Evolutionary conservation across 2,113 vertebrate genomes (phyloP).

Genomic region (Rallus limicola): DNA sequence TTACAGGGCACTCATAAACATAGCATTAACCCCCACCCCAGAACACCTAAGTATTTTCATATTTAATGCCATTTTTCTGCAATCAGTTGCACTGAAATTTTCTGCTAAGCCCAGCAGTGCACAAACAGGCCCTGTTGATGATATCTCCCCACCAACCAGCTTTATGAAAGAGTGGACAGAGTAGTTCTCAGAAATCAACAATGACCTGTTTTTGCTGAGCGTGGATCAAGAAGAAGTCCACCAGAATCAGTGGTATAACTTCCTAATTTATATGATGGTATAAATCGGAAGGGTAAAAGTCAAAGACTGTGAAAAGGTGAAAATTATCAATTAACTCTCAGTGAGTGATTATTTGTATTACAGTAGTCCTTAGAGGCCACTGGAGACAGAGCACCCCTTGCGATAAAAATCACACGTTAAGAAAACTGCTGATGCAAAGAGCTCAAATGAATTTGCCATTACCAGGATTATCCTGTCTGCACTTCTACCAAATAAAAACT

Average conservation of each 20-base stretch:
- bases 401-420: not conserved
- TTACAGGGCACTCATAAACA: not conserved
- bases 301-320: conserved; percentile 7
- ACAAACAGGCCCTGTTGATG: not conserved
- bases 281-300: not conserved
- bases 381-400: not conserved
- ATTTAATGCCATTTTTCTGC: not conserved
- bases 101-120: not conserved
- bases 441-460: not conserved
- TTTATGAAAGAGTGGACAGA: not conserved
- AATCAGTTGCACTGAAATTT: not conserved
- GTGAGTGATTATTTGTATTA: not conserved
- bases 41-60: not conserved
- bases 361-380: not conserved
- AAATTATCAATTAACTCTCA: conserved; percentile 15
- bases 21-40: not conserved
- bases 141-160: not conserved
- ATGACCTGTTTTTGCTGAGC: not conserved
- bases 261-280: not conserved
- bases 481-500: not conserved
- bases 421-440: not conserved
- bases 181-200: not conserved
- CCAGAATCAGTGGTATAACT: not conserved
- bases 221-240: not conserved
- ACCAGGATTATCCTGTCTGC: not conserved